Percentiles rank a stretch among this genome's conserved stretches.
Conservation (phyloP, 2,888 invertebrate genomes). For the Sceliomorpha sp. region DNA sequence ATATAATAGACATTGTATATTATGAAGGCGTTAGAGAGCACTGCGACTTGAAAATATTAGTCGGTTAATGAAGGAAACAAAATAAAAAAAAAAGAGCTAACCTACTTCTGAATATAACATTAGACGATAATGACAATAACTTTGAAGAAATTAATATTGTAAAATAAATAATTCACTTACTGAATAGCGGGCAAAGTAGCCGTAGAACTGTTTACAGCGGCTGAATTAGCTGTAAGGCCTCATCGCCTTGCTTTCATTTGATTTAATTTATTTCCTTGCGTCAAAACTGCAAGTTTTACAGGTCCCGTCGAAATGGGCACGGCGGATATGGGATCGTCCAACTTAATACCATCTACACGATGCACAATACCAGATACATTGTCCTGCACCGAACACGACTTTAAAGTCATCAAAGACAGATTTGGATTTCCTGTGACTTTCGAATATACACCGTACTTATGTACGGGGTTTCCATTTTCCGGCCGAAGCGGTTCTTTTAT, state of each 20-base stretch:
- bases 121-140: too few species aligned
- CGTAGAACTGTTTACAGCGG: conserved; percentile 61
- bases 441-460: conserved; percentile 75
- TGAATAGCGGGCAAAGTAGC: conserved; percentile 69
- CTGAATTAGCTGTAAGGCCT: conserved; percentile 63
- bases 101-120: too few species aligned
- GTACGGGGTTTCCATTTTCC: conserved; percentile 74
- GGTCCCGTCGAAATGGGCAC: conserved; percentile 50
- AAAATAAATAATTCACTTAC: conserved; percentile 69
- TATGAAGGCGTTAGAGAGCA: too few species aligned
- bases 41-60: too few species aligned
- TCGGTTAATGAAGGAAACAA: too few species aligned
- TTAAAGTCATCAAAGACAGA: conserved; percentile 58
- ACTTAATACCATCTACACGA: conserved; percentile 75
- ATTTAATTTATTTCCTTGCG: conserved; percentile 84
- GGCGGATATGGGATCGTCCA: conserved; percentile 69
- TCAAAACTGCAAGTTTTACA: conserved; percentile 50
- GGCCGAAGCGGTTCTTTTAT: conserved; percentile 69
- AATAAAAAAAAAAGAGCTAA: too few species aligned
- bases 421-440: conserved; percentile 62
- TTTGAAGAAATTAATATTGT: too few species aligned
- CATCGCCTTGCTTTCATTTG: conserved; percentile 75
- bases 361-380: conserved; percentile 77
- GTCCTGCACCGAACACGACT: conserved; percentile 66
- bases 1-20: too few species aligned